Percentiles rank a stretch among this genome's conserved stretches.
These are phyloP conservation scores for Clostera curtula DNA, from an alignment of 2,888 invertebrate species.

Conservation along the genomic window DNA sequence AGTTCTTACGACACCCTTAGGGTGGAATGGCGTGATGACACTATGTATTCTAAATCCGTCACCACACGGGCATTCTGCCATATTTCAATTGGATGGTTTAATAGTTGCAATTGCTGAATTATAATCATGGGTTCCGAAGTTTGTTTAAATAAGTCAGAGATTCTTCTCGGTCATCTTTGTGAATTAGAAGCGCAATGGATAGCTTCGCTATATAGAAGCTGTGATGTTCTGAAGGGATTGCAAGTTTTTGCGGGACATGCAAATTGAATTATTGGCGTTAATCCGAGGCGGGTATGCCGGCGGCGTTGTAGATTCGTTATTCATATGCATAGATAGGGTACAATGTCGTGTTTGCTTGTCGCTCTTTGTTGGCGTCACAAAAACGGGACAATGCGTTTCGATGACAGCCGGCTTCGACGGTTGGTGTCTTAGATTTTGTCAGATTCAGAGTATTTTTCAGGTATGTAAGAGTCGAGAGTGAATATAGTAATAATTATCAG, in stretches of 20 bases:
- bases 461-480: no score
- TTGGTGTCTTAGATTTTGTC: slow-evolving; percentile 20
- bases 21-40: no score
- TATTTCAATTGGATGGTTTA: no score
- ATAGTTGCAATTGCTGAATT: no score
- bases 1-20: no score
- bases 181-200: slow-evolving; percentile 18
- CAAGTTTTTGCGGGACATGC: slow-evolving; percentile 43
- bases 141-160: no score
- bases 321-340: slow-evolving; percentile 52
- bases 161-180: slow-evolving; percentile 26
- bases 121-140: no score
- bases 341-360: slow-evolving; percentile 68
- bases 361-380: slow-evolving; percentile 54
- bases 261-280: slow-evolving; percentile 54
- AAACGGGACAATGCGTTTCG: slow-evolving; percentile 48
- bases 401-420: slow-evolving; percentile 59
- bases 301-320: slow-evolving; percentile 55
- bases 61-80: no score
- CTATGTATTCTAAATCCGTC: no score
- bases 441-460: no score
- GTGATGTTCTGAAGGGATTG: slow-evolving; percentile 5
- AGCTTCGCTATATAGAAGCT: slow-evolving; percentile 3
- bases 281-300: slow-evolving; percentile 49
- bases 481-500: no score